Base-by-base conservation (phyloP, 2,113 vertebrate genomes). In the Hemicordylus capensis region DNA sequence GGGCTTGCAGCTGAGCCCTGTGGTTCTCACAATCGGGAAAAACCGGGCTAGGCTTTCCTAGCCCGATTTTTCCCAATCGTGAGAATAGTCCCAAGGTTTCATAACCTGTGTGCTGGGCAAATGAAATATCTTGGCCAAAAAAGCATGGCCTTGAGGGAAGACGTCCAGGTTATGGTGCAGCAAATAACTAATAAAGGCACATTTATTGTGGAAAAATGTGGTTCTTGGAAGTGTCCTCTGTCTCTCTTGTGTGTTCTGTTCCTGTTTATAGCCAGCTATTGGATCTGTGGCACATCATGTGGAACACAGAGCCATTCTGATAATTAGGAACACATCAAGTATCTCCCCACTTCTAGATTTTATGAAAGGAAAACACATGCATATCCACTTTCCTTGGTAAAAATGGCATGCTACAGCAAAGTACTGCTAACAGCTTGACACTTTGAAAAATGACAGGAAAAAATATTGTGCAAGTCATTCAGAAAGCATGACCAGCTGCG, bases 391-490 rank as follows among this genome's bases (percentile, higher is more conserved):
- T 74, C 72, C 28, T 31, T 74, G 14, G 2, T 51, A 31, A 0
- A 5, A 88, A 42, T 0, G 9, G 12, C 1, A 3, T 76, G 48
- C 17, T 0, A 0, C 56, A 83, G 10, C 34, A 51, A 46, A 87
- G 14, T 15, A 28, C 9, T 56, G 87, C 76, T 81, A 75, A 67
- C 31, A 81, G 58, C 67, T 63, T 20, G 76, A 51, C 8, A 2
- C 7, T 81, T 28, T 48, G 28, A 77, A 76, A 19, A 6, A 2
- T n/a, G n/a, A n/a, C 59, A 19, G 5, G 34, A 56, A 72, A 81
- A 80, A 72, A 76, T 75, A 77, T 75, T 85, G 82, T 3, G 1
- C 22, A 66, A 28, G 34, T n/a, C 3, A 77, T 89, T 90, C 77
- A 56, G 66, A 81, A 89, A 81, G n/a, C 15, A 59, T 37, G 15